Percentiles rank a stretch among this genome's conserved stretches.
Evolutionary conservation across 1,140 invertebrate genomes (phyloP).

Genomic region (Macrosteles quadrilineatus): DNA sequence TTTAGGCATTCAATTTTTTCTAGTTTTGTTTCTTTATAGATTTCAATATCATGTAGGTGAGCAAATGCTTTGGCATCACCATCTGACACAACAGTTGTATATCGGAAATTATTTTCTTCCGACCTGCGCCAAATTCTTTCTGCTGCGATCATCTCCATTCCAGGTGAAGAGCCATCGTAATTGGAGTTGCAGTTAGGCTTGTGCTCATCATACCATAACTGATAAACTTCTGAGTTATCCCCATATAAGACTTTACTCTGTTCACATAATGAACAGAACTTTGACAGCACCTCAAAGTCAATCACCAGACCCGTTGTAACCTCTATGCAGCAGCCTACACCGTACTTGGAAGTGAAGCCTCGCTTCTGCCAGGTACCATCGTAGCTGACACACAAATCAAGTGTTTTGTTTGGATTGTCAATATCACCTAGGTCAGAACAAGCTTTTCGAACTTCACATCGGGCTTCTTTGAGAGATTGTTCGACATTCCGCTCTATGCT

Average conservation of each 20-base stretch:
- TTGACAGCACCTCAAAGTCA: background rate
- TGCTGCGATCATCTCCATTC: slow-evolving; percentile 41
- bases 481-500: background rate
- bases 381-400: no score
- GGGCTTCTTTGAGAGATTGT: background rate
- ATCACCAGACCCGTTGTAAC: background rate
- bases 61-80: slow-evolving; percentile 42
- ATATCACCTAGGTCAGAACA: background rate
- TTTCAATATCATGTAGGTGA: slow-evolving; percentile 36
- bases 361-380: no score
- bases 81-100: slow-evolving; percentile 42
- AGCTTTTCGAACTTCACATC: background rate
- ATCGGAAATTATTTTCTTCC: slow-evolving; percentile 37
- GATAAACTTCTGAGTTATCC: background rate
- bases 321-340: background rate
- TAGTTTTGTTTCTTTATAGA: slow-evolving; percentile 38
- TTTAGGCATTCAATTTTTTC: slow-evolving; percentile 37
- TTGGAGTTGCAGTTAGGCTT: background rate
- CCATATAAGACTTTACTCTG: background rate
- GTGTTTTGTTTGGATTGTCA: background rate
- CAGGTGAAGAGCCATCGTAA: slow-evolving; percentile 38
- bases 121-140: slow-evolving; percentile 42
- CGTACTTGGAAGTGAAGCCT: background rate
- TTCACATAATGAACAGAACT: background rate
- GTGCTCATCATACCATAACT: background rate